A percentile compares a stretch with the other conserved stretches of the same genome.
Evolutionary conservation across 2,888 invertebrate genomes (phyloP).

Genomic region (Drosophila borealis): DNA sequence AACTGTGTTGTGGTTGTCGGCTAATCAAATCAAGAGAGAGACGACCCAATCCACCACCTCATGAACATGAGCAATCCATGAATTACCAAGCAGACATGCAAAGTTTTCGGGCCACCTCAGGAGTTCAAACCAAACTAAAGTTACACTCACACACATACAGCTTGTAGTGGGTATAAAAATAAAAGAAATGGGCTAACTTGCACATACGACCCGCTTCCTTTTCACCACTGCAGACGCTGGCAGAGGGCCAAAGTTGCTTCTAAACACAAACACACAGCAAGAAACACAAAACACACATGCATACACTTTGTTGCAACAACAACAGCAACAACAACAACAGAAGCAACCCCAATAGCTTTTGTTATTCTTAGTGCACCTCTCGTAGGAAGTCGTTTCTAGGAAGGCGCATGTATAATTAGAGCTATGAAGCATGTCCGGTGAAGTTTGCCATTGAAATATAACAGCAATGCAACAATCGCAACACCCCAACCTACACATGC

Average conservation of each 20-base stretch:
- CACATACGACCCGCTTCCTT: conserved; percentile 54
- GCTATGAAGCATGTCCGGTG: conserved; percentile 81
- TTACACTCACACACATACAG: conserved; percentile 17
- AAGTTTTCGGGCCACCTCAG: conserved; percentile 54
- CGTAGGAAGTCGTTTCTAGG: conserved; percentile 69
- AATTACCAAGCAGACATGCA: conserved; percentile 72
- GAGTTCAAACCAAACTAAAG: conserved; percentile 40
- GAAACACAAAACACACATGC: conserved; percentile 18
- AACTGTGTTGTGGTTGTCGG: conserved; percentile 39
- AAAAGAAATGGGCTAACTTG: conserved; percentile 38
- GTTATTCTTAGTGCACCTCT: conserved; percentile 36
- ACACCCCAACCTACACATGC: conserved; percentile 13
- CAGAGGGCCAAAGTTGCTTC: conserved; percentile 50
- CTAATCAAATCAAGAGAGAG: conserved; percentile 73
- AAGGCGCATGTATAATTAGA: conserved; percentile 80
- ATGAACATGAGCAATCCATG: conserved; percentile 52
- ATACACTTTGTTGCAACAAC: conserved; percentile 19
- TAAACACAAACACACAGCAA: conserved; percentile 41
- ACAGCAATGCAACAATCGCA: conserved; percentile 45
- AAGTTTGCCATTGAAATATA: conserved; percentile 80
- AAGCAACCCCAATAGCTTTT: conserved; percentile 29
- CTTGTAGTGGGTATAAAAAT: conserved; percentile 46
- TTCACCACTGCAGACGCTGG: conserved; percentile 34
- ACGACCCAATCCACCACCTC: conserved; percentile 32
- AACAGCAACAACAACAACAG: conserved; percentile 29